Evolutionary conservation across 2,113 vertebrate genomes (phyloP).

Genomic region (Cottus gobio): DNA sequence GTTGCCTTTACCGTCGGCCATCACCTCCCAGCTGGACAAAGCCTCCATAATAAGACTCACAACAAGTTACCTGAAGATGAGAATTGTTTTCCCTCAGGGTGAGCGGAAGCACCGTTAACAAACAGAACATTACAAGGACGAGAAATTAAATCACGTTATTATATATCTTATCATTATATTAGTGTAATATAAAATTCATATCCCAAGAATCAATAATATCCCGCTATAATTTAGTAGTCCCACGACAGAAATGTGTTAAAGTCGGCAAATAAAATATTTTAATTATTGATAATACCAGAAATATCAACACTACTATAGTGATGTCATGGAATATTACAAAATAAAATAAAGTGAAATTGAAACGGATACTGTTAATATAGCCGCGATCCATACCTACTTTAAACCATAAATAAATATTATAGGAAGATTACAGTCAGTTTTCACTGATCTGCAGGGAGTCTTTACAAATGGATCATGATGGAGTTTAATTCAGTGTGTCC

Average conservation of each 20-base stretch:
- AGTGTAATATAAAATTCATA: not conserved
- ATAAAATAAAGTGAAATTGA: not conserved
- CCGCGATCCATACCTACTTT: not conserved
- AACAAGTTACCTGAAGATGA: constrained; percentile 97
- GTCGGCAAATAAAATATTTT: not conserved
- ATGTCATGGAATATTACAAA: not conserved
- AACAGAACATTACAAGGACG: not conserved
- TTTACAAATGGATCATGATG: constrained; percentile 51
- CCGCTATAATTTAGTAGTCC: not conserved
- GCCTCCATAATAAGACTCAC: constrained; percentile 97
- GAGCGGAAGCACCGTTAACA: constrained; percentile 32
- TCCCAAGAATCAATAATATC: not conserved
- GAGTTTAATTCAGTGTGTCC: constrained; percentile 56
- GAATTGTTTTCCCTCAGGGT: constrained; percentile 85
- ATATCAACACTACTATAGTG: not conserved
- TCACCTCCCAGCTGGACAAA: constrained; percentile 96
- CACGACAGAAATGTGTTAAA: not conserved
- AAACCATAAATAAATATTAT: constrained; percentile 5
- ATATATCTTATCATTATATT: not conserved
- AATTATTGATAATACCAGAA: not conserved
- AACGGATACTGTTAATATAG: not conserved
- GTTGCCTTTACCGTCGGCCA: constrained; percentile 94
- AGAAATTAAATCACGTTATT: not conserved
- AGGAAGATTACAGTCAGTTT: not conserved
- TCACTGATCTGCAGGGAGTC: constrained; percentile 44